phyloP scores from a whole-genome alignment of 2,797 vertebrate species.

The Linurgus olivaceus region DNA sequence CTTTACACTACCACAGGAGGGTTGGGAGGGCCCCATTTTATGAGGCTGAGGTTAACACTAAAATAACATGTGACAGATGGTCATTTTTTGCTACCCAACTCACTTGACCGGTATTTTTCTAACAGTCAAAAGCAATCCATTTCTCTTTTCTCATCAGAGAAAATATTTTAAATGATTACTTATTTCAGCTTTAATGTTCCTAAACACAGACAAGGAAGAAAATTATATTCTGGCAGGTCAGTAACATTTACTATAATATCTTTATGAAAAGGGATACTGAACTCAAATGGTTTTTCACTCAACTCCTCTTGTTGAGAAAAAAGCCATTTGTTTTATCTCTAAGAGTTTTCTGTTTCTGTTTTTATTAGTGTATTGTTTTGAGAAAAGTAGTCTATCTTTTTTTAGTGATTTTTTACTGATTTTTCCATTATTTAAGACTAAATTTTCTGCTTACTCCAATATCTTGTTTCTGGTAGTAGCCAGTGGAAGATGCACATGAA shows the following conservation, averaged over 20 bases:
- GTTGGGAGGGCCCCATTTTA: conserved; percentile 28
- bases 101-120: conserved; percentile 7
- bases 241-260: neutral
- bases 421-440: neutral
- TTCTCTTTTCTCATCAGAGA: neutral
- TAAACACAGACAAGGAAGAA: neutral
- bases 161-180: neutral
- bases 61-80: conserved; percentile 67
- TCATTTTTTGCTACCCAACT: conserved; percentile 35
- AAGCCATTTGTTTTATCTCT: neutral
- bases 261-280: neutral
- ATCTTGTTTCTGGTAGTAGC: neutral
- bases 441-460: neutral
- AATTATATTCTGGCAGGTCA: neutral
- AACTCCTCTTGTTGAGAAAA: neutral
- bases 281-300: neutral
- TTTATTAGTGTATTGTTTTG: neutral
- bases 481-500: neutral
- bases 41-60: conserved; percentile 45
- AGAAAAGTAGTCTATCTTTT: neutral
- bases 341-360: neutral
- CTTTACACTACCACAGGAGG: conserved; percentile 53
- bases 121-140: neutral
- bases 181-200: neutral
- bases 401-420: neutral